Base-by-base conservation (phyloP, 2,888 invertebrate species). In the Siphlonurus alternatus region DNA sequence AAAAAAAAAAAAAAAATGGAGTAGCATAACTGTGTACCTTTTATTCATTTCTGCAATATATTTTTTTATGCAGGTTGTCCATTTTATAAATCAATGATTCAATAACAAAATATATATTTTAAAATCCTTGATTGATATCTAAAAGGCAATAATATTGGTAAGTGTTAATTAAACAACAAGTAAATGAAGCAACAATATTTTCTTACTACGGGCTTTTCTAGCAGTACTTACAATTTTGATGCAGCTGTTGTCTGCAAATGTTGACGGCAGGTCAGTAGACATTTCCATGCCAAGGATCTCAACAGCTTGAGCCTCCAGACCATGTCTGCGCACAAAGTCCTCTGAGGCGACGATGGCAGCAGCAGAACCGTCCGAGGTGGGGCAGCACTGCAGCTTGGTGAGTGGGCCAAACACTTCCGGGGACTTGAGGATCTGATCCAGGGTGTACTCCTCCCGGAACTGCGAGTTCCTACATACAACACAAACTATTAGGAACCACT, bases 231-330 rank as follows among this genome's bases (percentile, higher is more conserved):
- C 81, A 72, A 88, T 76, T 76, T 88, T 87, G 69, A 93, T 89
- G 72, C 86, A 85, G 72, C 89, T 91, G 69, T 84, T 83, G 66
- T 88, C 89, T 7, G 80, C 78, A 71, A 98, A 97, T 0, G 95
- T 88, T 0, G 88, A 87, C 2, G 88, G 83, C 0, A 89, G 82
- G 74, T 99, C 99, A 0, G 96, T 95, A 1, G 88, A 85, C 94
- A 99, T 94, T 80, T 96, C 94, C 87, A 98, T 93, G 24, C 91
- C 95, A 63, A 97, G 76, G 69, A 99, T 95, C 78, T 99, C 97
- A 0, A 99, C 89, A 19, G 99, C 98, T 73, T 88, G 87, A 0
- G 79, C 77, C 73, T 94, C 87, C 18, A 98, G 80, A 3, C 88
- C 87, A 72, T 93, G 88, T 38, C 82, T 80, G 66, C 81, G 83